phyloP scores from a whole-genome alignment of 2,888 invertebrate genomes.

The Anarsia innoxiella region DNA sequence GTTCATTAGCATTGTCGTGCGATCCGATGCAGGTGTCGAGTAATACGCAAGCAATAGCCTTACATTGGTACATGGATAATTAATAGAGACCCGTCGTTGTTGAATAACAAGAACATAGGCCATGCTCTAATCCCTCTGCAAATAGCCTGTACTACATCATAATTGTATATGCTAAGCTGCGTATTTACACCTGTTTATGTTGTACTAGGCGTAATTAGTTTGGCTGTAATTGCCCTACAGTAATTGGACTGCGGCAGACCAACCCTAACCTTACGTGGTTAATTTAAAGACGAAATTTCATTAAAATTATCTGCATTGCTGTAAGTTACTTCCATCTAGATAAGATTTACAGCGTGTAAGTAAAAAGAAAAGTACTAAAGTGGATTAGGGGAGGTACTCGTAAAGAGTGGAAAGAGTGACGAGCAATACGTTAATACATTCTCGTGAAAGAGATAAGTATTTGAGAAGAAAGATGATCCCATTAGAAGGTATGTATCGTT shows the following conservation, averaged over 20 bases:
- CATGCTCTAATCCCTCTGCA: constrained; percentile 10
- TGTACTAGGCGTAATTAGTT: too few relatives aligned
- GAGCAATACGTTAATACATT: background rate
- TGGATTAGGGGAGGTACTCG: background rate
- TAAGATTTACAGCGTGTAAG: too few relatives aligned
- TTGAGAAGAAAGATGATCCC: constrained; percentile 2
- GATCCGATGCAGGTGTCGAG: constrained; percentile 16
- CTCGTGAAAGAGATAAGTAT: background rate
- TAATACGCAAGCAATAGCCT: constrained; percentile 33
- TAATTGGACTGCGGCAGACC: too few relatives aligned
- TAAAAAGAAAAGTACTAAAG: background rate
- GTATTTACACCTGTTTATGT: too few relatives aligned
- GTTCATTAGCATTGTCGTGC: constrained; percentile 13
- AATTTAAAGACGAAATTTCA: too few relatives aligned
- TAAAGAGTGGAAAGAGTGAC: constrained; percentile 2
- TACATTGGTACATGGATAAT: constrained; percentile 48
- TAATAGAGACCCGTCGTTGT: constrained; percentile 42
- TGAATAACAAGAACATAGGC: constrained; percentile 27
- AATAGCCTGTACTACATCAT: too few relatives aligned
- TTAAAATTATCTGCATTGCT: too few relatives aligned
- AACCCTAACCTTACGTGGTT: too few relatives aligned
- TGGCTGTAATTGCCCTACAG: too few relatives aligned
- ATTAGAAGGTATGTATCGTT: constrained; percentile 21
- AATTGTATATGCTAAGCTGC: too few relatives aligned
- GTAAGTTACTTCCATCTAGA: too few relatives aligned